Conservation (phyloP, 2,797 vertebrate species). For the Phalanger gymnotis region DNA sequence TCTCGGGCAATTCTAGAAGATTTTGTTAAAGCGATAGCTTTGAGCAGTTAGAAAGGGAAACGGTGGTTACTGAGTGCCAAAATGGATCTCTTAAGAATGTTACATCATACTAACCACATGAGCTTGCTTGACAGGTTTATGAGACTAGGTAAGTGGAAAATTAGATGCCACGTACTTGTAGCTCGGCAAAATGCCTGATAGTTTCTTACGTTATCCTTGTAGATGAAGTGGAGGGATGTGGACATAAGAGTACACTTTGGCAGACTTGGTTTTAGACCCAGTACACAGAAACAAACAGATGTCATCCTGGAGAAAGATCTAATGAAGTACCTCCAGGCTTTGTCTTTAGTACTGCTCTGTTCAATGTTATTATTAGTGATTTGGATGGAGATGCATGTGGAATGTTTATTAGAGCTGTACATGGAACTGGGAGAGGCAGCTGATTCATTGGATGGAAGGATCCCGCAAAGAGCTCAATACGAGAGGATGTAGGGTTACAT, state of each 20-base stretch:
- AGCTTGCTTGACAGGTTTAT: not conserved
- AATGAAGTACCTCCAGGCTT: not conserved
- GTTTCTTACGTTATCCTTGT: not conserved
- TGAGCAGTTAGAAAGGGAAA: not conserved
- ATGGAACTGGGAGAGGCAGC: not conserved
- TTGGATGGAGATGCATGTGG: not conserved
- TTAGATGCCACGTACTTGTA: not conserved
- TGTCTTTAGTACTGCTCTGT: not conserved
- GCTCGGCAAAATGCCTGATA: not conserved
- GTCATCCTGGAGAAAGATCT: too few species aligned
- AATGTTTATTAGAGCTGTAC: not conserved
- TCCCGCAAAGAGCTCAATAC: not conserved
- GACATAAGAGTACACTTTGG: not conserved
- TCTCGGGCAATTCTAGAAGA: not conserved
- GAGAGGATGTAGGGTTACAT: not conserved
- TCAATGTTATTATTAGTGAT: not conserved
- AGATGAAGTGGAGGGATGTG: not conserved
- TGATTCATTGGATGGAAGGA: not conserved
- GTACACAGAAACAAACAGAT: not conserved
- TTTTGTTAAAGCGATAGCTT: not conserved
- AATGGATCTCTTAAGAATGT: not conserved
- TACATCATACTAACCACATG: not conserved
- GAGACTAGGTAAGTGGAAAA: not conserved
- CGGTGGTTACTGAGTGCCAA: not conserved
- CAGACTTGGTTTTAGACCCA: not conserved